Base-by-base conservation (phyloP, 2,113 vertebrate species). In the Nerophis ophidion region DNA sequence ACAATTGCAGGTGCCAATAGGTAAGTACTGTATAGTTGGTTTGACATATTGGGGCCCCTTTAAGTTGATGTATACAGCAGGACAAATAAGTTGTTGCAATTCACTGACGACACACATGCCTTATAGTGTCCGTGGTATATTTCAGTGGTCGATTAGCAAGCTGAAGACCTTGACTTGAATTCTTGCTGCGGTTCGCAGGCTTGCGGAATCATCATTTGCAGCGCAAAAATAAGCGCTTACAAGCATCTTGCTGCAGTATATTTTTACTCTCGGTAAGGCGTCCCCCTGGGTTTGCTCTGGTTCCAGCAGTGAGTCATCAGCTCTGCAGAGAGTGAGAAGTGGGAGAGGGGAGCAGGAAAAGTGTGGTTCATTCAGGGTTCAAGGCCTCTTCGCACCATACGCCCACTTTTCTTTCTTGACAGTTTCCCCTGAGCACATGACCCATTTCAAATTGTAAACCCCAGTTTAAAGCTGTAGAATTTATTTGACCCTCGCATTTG, bases 361-460 rank as follows among this genome's bases (percentile, higher is more conserved):
- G 59, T 49, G n/a, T 6, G 71, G 85, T 84, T 88, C 84, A 88
- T 36, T 74, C 65, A 78, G 76, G 80, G 85, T 84, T 75, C 84
- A 87, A 67, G 75, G 58, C 74, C 75, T 57, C 63, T 66, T 71
- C 15, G 35, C 60, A 50, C 64, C 60, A 8, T 61, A 62, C 63
- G 57, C 66, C 46, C 64, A 57, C 34, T 53, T 67, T 33, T 56
- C 60, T 75, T 52, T 63, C 42, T 40, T 80, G 71, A 64, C 74
- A 71, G 56, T 60, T 40, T 55, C 66, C 63, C 73, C 51, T 45
- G 1, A 76, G 67, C 67, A 59, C 61, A 57, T 74, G 63, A 81
- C 63, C 70, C 16, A 40, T 57, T 60, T 72, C 68, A 60, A 69
- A 76, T 69, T 63, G 5, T 51, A 40, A 75, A 72, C 64, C 69